Percentiles rank a stretch among this genome's conserved stretches.
Evolutionary conservation across 2,113 vertebrate genomes (phyloP).

Genomic region (Gallinago paraguaiae): DNA sequence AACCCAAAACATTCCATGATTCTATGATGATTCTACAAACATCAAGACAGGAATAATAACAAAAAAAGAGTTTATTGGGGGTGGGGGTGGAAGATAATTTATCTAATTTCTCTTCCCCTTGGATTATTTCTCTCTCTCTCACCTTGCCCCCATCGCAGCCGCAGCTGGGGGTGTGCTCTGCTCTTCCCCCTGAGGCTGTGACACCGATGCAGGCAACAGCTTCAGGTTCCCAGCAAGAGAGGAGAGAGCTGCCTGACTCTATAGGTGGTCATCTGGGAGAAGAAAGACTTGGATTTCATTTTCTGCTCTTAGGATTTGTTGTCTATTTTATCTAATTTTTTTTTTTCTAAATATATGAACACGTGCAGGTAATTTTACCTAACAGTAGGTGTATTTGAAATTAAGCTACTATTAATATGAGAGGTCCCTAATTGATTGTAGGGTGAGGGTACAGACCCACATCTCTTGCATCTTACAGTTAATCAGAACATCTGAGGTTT

Average conservation of each 20-base stretch:
- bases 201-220: background rate
- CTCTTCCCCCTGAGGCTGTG: background rate
- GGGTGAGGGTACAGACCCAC: background rate
- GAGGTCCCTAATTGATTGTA: background rate
- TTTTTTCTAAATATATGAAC: background rate
- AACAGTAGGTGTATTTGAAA: background rate
- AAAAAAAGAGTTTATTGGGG: background rate
- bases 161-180: background rate
- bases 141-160: background rate
- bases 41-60: background rate
- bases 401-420: background rate
- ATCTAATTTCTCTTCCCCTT: background rate
- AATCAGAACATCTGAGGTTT: background rate
- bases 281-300: background rate
- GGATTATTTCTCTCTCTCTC: background rate
- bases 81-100: background rate
- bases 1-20: background rate
- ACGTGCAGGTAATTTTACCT: background rate
- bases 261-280: background rate
- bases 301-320: background rate
- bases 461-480: background rate
- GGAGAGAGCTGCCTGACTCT: background rate
- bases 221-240: background rate
- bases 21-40: background rate
- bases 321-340: background rate